Percentiles rank a stretch among this genome's conserved stretches.
These are phyloP conservation scores for Phytoseiulus persimilis DNA, from an alignment of 2,888 invertebrate genomes.

Conservation along the genomic window DNA sequence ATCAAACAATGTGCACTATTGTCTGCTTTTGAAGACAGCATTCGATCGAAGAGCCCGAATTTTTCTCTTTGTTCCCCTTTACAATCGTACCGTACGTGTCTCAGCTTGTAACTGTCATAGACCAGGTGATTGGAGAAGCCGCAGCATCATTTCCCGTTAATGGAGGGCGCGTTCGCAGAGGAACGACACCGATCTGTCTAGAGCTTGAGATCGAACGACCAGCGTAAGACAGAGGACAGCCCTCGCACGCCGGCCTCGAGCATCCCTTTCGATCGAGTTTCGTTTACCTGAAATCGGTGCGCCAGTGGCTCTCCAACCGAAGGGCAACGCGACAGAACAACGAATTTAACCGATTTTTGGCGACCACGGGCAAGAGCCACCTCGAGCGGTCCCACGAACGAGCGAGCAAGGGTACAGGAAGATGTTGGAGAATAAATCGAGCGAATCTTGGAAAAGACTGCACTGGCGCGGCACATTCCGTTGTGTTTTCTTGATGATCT, in stretches of 20 bases:
- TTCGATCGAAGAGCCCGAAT: not conserved
- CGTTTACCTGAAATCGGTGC: no score
- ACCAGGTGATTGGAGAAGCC: not conserved
- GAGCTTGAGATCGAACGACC: no score
- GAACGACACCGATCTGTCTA: no score
- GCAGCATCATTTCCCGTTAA: not conserved
- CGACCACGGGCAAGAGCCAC: not conserved
- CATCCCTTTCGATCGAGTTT: no score
- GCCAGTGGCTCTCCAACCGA: no score
- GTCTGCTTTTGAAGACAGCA: not conserved
- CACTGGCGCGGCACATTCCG: not conserved
- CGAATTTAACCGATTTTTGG: not conserved
- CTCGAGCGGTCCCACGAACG: no score
- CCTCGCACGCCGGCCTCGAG: no score
- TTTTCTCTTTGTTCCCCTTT: not conserved
- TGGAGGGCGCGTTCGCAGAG: not conserved
- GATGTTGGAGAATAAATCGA: not conserved
- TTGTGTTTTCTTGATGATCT: not conserved
- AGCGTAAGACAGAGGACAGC: no score
- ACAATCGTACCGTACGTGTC: not conserved
- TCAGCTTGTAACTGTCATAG: not conserved
- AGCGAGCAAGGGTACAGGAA: not conserved
- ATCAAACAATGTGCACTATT: not conserved
- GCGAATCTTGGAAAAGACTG: not conserved
- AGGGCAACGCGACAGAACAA: not conserved